Conservation (phyloP, 2,113 vertebrate species). For the Setophaga coronata region DNA sequence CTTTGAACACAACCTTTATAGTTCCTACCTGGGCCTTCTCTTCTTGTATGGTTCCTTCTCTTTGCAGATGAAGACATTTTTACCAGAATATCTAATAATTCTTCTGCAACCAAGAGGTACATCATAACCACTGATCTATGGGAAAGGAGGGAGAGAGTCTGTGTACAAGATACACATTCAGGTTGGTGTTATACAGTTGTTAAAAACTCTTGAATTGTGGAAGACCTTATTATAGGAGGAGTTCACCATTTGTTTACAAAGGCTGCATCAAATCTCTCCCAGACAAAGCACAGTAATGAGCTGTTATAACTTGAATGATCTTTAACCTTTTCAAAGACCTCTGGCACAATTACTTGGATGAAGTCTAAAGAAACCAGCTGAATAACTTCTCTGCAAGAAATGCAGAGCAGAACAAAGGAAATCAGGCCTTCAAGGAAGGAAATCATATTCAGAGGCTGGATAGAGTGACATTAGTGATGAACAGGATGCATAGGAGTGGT, state of each 20-base stretch:
- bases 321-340: neutral
- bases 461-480: neutral
- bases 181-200: neutral
- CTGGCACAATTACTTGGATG: neutral
- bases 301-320: neutral
- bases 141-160: neutral
- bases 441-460: neutral
- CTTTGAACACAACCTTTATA: neutral
- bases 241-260: slow-evolving; percentile 18
- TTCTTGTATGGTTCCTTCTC: neutral
- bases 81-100: neutral
- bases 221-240: neutral
- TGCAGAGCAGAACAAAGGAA: neutral
- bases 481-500: neutral
- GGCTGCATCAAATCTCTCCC: neutral
- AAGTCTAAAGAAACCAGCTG: slow-evolving; percentile 2
- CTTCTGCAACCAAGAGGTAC: neutral
- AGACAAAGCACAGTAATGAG: slow-evolving; percentile 7
- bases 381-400: neutral
- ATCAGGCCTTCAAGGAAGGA: slow-evolving; percentile 10
- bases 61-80: neutral
- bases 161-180: neutral
- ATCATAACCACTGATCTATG: neutral
- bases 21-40: neutral
- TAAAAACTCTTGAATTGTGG: neutral